These are phyloP conservation scores for Sebastes hubbsi DNA, from an alignment of 2,797 vertebrate species.

Conservation along the genomic window DNA sequence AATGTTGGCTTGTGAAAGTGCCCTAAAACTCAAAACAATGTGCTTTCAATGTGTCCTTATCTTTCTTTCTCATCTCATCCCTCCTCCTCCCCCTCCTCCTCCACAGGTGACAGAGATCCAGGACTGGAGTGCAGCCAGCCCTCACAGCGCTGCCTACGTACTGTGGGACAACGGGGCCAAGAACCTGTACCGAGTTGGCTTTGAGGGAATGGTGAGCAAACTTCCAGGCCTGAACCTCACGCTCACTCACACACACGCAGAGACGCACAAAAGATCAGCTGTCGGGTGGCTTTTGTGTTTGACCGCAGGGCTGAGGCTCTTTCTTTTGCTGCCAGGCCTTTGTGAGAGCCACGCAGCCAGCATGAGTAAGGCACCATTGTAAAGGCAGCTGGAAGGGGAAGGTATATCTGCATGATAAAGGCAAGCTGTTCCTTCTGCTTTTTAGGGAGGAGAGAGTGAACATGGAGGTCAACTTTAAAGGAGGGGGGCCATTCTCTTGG, in stretches of 20 bases:
- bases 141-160: constrained; percentile 97
- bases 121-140: constrained; percentile 98
- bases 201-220: constrained; percentile 98
- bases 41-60: constrained; percentile 6
- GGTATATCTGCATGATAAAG: constrained; percentile 85
- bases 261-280: constrained; percentile 71
- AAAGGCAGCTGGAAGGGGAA: constrained; percentile 79
- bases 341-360: constrained; percentile 77
- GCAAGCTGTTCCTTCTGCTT: constrained; percentile 77
- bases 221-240: constrained; percentile 49
- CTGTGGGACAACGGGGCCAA: constrained; percentile 99
- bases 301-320: constrained; percentile 51
- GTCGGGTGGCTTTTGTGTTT: constrained; percentile 74
- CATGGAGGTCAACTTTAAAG: constrained; percentile 72
- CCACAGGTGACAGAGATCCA: constrained; percentile 98
- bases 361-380: constrained; percentile 78
- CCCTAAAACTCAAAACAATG: background rate
- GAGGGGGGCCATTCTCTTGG: constrained; percentile 47
- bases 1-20: too few species aligned
- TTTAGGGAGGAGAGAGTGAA: constrained; percentile 54
- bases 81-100: constrained; percentile 18
- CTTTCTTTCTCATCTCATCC: background rate
- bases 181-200: constrained; percentile 99
- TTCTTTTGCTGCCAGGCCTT: constrained; percentile 74
- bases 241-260: constrained; percentile 19